These are phyloP conservation scores for Tenthredo livida DNA, from an alignment of 2,888 invertebrate species.

Conservation along the genomic window DNA sequence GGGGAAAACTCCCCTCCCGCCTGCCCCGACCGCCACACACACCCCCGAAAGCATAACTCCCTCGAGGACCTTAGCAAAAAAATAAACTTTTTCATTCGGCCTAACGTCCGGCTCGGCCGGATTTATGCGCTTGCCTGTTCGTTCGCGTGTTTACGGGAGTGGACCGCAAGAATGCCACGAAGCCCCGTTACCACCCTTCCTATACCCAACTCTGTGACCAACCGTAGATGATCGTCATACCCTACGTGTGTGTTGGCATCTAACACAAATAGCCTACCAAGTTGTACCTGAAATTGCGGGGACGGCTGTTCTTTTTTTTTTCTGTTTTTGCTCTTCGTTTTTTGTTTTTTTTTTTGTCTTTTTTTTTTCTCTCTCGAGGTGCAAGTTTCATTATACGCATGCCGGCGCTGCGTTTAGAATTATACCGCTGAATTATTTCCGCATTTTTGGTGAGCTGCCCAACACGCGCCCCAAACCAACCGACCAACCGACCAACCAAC, in stretches of 20 bases:
- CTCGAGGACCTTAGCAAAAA: conserved; percentile 56
- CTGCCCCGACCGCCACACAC: neutral
- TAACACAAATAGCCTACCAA: conserved; percentile 5
- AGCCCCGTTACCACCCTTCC: conserved; percentile 22
- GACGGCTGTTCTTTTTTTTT: neutral
- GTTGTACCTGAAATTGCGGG: conserved; percentile 17
- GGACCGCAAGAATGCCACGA: conserved; percentile 72
- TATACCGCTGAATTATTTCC: conserved; percentile 75
- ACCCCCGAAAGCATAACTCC: conserved; percentile 43
- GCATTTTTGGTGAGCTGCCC: conserved; percentile 71
- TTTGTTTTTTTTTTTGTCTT: neutral
- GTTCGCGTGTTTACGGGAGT: conserved; percentile 68
- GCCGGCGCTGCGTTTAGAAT: conserved; percentile 70
- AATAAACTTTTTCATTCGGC: conserved; percentile 71
- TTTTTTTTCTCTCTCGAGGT: conserved; percentile 64
- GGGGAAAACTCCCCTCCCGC: neutral
- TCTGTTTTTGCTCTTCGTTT: neutral
- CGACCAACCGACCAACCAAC: neutral
- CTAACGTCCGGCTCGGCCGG: conserved; percentile 66
- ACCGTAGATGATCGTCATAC: neutral
- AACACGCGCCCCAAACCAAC: conserved; percentile 63
- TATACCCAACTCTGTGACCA: conserved; percentile 21
- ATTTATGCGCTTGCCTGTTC: conserved; percentile 48
- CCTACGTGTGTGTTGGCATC: neutral
- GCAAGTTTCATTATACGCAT: conserved; percentile 74